Evolutionary conservation across 2,113 vertebrate species (phyloP), one percentile per base, ranked within the genome.

Genomic region (Poecilia latipinna): DNA sequence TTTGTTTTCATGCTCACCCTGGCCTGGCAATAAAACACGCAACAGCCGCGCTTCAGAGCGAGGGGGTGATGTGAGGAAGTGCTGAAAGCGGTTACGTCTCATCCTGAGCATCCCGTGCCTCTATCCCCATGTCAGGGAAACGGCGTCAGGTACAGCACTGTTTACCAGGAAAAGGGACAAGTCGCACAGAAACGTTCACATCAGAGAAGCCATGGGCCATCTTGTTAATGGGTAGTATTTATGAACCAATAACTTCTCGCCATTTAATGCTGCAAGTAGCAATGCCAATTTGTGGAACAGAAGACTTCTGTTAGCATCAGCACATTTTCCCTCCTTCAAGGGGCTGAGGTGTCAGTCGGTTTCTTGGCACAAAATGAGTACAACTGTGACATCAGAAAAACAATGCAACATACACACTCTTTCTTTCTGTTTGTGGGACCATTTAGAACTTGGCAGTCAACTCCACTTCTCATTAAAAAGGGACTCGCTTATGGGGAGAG

Each of bases 1-100:
- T 94, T 94, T 95, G 94, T 95, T 95, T 94, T 94, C 85, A 86
- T 93, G 86, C 88, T 90, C 88, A 82, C 86, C 86, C 91, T 74
- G 88, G 84, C 85, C 90, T 90, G 69, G 82, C 90, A 92, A 93
- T 94, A 94, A 95, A 95, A 94, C 93, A 94, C 83, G 78, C 90
- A 90, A 88, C 78, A 90, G 88, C 83, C 65, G 71, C 88, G 90
- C 90, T 90, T 91, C 88, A 91, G 91, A 89, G 72, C 68, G 63
- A 70, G 82, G 71, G 71, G 79, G 66, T 72, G 86, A 82, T 29
- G 81, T 62, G 57, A 93, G 94, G 94, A 95, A 94, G 93, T 94
- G 91, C 89, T 84, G 85, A 93, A 86, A 90, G 84, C 68, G 66
- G 87, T 91, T 88, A 91, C 88, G 90, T 94, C 92, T 86, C 89